Base-by-base conservation (phyloP, 2,888 invertebrate genomes). In the Caenorhabditis imperialis region DNA sequence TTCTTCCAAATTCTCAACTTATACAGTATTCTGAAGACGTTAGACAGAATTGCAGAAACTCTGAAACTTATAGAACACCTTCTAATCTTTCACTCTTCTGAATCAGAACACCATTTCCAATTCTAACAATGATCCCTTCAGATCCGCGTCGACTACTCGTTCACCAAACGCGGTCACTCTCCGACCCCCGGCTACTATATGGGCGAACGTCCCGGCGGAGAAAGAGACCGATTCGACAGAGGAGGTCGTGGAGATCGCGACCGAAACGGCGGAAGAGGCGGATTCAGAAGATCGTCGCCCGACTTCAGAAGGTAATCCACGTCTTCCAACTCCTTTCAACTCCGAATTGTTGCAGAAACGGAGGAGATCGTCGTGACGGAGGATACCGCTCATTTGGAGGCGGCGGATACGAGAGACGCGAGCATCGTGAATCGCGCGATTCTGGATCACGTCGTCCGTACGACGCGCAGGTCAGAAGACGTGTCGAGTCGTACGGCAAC, bases 141-240 rank as follows among this genome's bases (percentile, higher is more conserved):
- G 70, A 81, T 86, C 20, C 84, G 86, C 27, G 82, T 85, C 30
- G 86, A 86, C 53, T 86, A 78, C 67, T 85, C 85, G 2, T 74
- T 85, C 48, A 86, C 86, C 16, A 81, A 82, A 55, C 75, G 85
- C 2, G 82, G 85, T 2, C 86, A 86, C 53, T 81, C 84, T 16
- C 86, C 86, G 18, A 86, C 86, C 42, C 86, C 86, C 27, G 86
- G 86, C 14, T 77, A 85, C 27, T 86, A 86, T 71, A 85, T 85
- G 84, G 86, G 86, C 58, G 55, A 70, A 14, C 60, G 74, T 50
- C 65, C 69, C 30, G 72, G 65, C 10, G 54, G 69, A 33, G 54
- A 61, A 5, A 58, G 57, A 16, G 45, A 48, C 38, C 44, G 47
- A 1, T 33, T 42, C 10, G 47, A 57, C 23, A 22, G 71, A 25